A percentile compares a stretch with the other conserved stretches of the same genome.
phyloP scores from a whole-genome alignment of 2,113 vertebrate species.

The Muntiacus muntjak region DNA sequence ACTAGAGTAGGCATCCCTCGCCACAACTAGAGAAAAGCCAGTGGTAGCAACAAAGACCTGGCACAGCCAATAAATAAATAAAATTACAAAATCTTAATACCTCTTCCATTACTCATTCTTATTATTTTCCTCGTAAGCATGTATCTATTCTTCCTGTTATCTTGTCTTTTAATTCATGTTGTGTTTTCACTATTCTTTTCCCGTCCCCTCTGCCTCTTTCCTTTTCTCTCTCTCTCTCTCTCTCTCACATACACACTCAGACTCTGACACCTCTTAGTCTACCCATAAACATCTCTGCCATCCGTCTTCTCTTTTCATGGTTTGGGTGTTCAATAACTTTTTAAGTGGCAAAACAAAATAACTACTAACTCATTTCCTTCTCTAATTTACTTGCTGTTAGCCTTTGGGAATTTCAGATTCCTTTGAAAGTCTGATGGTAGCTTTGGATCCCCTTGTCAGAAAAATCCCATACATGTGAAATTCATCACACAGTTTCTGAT shows the following conservation, averaged over 20 bases:
- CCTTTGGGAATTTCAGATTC: background rate
- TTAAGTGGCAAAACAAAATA: background rate
- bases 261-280: background rate
- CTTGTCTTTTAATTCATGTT: background rate
- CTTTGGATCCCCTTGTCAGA: background rate
- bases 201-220: accelerated
- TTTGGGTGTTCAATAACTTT: background rate
- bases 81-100: background rate
- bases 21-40: background rate
- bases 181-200: background rate
- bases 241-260: background rate
- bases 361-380: background rate
- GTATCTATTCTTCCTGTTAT: background rate
- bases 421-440: background rate
- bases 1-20: background rate
- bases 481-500: background rate
- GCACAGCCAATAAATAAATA: background rate
- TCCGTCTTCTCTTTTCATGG: background rate
- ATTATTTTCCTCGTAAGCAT: background rate
- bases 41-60: background rate
- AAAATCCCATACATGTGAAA: background rate
- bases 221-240: background rate
- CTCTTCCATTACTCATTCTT: background rate
- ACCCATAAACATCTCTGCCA: background rate
- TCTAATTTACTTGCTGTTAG: background rate